Evolutionary conservation across 2,888 invertebrate species (phyloP), one percentile per base, ranked within the genome.

Genomic region (Hecatera dysodea): DNA sequence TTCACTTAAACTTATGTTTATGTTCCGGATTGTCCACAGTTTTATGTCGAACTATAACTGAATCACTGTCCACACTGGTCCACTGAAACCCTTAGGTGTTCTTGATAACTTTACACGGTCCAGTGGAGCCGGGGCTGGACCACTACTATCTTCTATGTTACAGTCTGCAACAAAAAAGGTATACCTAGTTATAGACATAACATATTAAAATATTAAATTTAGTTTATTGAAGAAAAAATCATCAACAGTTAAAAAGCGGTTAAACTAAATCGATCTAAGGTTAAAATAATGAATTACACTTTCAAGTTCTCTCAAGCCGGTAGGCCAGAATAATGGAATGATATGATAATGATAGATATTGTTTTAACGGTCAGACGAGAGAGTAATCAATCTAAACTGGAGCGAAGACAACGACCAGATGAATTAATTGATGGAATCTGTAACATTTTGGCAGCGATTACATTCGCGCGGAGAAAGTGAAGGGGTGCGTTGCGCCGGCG

Each of bases 1-100:
- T 95, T 95, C 95, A 95, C 95, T 95, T 90, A 88, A 91, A 92
- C 91, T 92, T 89, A 86, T 88, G 88, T 85, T 84, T 85, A 75
- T 74, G 83, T 84, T 82, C 81, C 84, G 83, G 70, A 76, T 69
- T 79, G 79, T 83, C 77, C 86, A 87, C 83, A 83, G 79, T 80
- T 73, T 82, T 72, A 66, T 72, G 74, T 81, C 64, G 60, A 75
- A 77, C 70, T 82, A 72, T 82, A 84, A 81, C 76, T 82, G 74
- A 74, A 72, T 72, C 86, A 86, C 84, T 80, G 78, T 80, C 74
- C 74, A 62, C 85, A 82, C 67, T 70, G 55, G 65, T 76, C 75
- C 84, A 89, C 85, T 78, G 84, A 69, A 75, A 82, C 79, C 78
- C 57, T 83, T 80, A 72, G 73, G 75, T 85, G 72, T 85, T 77